A percentile compares a stretch with the other conserved stretches of the same genome.
phyloP scores from a whole-genome alignment of 2,888 invertebrate species.

The Phengaris arion region DNA sequence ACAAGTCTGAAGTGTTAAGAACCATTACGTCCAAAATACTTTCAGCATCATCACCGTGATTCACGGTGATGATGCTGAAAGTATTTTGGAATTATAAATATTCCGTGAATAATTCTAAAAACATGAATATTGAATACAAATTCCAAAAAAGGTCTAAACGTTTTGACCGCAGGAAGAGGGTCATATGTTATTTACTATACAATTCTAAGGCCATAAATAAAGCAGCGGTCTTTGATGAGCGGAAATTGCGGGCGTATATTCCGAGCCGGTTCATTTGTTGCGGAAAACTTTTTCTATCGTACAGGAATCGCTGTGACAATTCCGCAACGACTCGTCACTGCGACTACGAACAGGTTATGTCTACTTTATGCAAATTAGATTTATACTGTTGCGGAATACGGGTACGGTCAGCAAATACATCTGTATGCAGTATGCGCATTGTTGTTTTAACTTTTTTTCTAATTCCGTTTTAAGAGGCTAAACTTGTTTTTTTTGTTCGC shows the following conservation, averaged over 20 bases:
- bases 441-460: background rate
- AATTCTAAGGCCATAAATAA: constrained; percentile 27
- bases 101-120: background rate
- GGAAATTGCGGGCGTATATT: constrained; percentile 48
- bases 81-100: no score
- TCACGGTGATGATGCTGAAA: no score
- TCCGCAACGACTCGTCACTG: constrained; percentile 38
- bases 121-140: background rate
- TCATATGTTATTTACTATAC: constrained; percentile 17
- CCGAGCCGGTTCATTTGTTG: constrained; percentile 36
- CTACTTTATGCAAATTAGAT: constrained; percentile 48
- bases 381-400: constrained; percentile 29
- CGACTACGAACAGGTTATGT: constrained; percentile 35
- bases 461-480: background rate
- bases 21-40: background rate
- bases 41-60: background rate
- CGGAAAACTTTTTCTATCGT: constrained; percentile 64
- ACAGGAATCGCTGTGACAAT: constrained; percentile 61
- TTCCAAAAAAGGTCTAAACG: background rate
- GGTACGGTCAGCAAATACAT: background rate
- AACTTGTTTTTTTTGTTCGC: background rate
- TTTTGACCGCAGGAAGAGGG: background rate
- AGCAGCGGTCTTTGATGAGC: constrained; percentile 29
- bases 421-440: background rate
- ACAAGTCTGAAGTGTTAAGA: background rate